Percentiles rank a stretch among this genome's conserved stretches.
Conservation (phyloP, 2,888 invertebrate genomes). For the Chymomyza caudatula region DNA sequence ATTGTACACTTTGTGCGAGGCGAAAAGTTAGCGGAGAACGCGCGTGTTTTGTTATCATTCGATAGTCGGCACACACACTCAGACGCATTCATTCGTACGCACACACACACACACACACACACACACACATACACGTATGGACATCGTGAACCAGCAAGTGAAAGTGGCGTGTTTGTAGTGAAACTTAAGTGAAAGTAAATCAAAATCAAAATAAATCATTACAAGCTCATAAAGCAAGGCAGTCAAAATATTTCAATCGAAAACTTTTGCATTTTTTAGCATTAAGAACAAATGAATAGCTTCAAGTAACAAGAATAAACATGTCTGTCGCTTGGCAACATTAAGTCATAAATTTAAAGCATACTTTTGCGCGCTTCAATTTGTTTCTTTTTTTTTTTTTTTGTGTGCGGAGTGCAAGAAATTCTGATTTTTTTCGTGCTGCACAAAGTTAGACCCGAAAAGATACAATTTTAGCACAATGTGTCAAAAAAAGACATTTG, state of each 20-base stretch:
- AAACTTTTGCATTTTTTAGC: too few relatives aligned
- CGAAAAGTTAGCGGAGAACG: background rate
- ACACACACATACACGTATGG: background rate
- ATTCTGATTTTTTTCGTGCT: slow-evolving; percentile 14
- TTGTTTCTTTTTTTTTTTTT: slow-evolving; percentile 45
- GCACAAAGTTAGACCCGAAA: too few relatives aligned
- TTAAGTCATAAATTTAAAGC: slow-evolving; percentile 25
- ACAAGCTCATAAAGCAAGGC: background rate
- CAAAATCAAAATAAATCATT: slow-evolving; percentile 58
- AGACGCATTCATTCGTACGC: background rate
- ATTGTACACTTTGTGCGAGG: slow-evolving; percentile 38
- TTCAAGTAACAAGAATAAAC: background rate
- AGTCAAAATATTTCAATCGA: background rate
- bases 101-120: background rate
- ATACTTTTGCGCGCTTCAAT: slow-evolving; percentile 40
- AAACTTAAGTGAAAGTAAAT: slow-evolving; percentile 52
- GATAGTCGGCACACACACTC: slow-evolving; percentile 4
- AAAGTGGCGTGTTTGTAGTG: slow-evolving; percentile 30
- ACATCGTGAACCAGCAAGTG: slow-evolving; percentile 16
- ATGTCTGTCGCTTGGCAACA: background rate
- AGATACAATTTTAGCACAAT: slow-evolving; percentile 65
- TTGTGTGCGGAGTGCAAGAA: slow-evolving; percentile 28
- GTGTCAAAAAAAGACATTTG: slow-evolving; percentile 72
- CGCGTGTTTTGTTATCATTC: slow-evolving; percentile 63
- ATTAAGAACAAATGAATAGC: background rate